Percentiles rank a stretch among this genome's conserved stretches.
Evolutionary conservation across 2,888 invertebrate species (phyloP).

Genomic region (Philereme vetulata): DNA sequence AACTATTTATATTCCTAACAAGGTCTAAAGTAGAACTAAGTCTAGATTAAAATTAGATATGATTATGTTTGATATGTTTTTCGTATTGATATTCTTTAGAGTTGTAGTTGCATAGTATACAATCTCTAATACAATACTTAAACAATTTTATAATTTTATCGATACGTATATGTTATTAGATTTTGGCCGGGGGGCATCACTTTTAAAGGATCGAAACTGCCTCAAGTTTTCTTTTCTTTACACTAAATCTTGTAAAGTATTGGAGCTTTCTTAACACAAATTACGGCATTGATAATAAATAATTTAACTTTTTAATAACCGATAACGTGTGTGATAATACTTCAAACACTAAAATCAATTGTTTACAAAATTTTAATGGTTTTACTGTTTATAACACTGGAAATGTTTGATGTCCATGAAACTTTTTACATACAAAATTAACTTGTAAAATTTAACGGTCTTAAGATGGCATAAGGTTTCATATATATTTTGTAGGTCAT

Average conservation of each 20-base stretch:
- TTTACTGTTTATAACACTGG: not conserved
- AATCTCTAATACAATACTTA: slow-evolving; percentile 74
- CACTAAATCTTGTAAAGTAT: too few species aligned
- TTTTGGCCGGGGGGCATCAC: slow-evolving; percentile 70
- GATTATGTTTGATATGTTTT: slow-evolving; percentile 75
- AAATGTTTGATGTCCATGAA: not conserved
- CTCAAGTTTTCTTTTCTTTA: slow-evolving; percentile 7
- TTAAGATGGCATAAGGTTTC: too few species aligned
- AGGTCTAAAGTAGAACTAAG: slow-evolving; percentile 19
- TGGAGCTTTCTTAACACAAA: too few species aligned
- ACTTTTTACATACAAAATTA: slow-evolving; percentile 26
- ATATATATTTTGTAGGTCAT: too few species aligned
- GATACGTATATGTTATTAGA: slow-evolving; percentile 44
- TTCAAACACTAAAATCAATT: not conserved
- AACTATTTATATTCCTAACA: slow-evolving; percentile 7
- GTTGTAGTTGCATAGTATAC: slow-evolving; percentile 75
- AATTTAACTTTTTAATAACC: not conserved
- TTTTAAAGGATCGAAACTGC: slow-evolving; percentile 54
- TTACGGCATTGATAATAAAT: too few species aligned
- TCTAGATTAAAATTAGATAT: slow-evolving; percentile 51
- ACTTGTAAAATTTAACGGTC: too few species aligned
- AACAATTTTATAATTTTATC: slow-evolving; percentile 50
- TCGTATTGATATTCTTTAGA: slow-evolving; percentile 81
- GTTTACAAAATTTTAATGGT: not conserved
- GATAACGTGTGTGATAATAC: too few species aligned